A percentile compares a stretch with the other conserved stretches of the same genome.
phyloP scores from a whole-genome alignment of 2,888 invertebrate genomes.

The Xylota sylvarum region DNA sequence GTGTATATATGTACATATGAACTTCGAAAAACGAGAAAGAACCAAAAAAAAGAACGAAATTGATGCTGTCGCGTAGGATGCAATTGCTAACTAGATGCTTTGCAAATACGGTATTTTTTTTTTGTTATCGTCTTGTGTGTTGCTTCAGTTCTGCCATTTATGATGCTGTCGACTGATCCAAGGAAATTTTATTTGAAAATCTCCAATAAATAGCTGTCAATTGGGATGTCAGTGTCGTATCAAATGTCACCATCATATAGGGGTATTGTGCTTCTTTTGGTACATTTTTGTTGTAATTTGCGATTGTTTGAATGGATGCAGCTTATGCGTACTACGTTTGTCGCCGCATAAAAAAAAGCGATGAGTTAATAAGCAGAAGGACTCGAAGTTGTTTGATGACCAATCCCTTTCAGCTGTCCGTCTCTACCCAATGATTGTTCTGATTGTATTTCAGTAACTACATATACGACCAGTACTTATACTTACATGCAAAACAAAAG shows the following conservation, averaged over 20 bases:
- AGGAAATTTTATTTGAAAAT: conserved; percentile 63
- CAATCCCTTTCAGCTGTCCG: conserved; percentile 23
- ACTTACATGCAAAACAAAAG: conserved; percentile 9
- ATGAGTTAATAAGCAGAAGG: conserved; percentile 9
- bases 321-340: conserved; percentile 20
- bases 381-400: neutral
- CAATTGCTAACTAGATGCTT: conserved; percentile 44
- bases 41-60: conserved; percentile 25
- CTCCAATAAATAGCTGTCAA: conserved; percentile 76
- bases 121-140: conserved; percentile 29
- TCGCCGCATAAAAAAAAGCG: conserved; percentile 1
- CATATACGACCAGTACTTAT: neutral
- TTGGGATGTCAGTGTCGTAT: conserved; percentile 71
- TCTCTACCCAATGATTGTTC: neutral
- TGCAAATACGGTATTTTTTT: conserved; percentile 35
- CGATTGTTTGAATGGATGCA: conserved; percentile 51
- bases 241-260: conserved; percentile 75
- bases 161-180: conserved; percentile 51
- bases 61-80: conserved; percentile 34
- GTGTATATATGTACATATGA: neutral
- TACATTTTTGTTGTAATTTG: conserved; percentile 27
- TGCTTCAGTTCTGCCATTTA: conserved; percentile 45
- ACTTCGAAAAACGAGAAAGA: conserved; percentile 10
- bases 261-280: conserved; percentile 51
- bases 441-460: neutral